Evolutionary conservation across 2,113 vertebrate genomes (phyloP), one percentile per base, ranked within the genome.

Genomic region (Ploceus nigricollis): DNA sequence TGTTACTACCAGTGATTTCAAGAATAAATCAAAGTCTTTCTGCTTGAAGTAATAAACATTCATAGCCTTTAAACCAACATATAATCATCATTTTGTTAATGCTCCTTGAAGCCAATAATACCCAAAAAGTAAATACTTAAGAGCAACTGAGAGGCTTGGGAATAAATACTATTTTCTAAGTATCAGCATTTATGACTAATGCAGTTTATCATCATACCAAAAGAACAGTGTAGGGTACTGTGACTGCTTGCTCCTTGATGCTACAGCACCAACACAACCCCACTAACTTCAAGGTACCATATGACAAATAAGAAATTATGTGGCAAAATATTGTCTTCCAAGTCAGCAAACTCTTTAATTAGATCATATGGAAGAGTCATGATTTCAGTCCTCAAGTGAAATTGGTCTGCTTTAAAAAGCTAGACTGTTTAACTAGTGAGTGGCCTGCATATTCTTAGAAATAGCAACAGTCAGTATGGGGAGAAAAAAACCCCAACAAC

Each of bases 101-200:
- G 63, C n/a, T 88, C 37, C 75, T 77, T 82, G 82, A 94, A 87
- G 48, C 58, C n/a, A 94, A 51, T 76, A 94, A 90, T 70, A 86
- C 68, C 48, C 57, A 21, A 69, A 86, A 90, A 87, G 69, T 42
- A 95, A 92, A 94, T 80, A 88, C 50, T 86, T 86, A 45, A 77
- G 47, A 89, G 54, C n/a, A 92, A 89, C 50, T n/a, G 47, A 93
- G 68, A 80, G 13, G 31, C 47, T 80, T 88, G 45, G 61, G 56
- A 94, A 92, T 89, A 83, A 97, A 81, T 75, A 66, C 42, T 81
- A 13, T 81, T 89, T 86, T 79, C 31, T 51, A 92, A 83, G 37
- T 75, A 90, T 64, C 64, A 92, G 63, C 68, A 78, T 83, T 90
- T 90, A 64, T 63, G 57, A 92, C 50, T 77, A 87, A 66, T 54